phyloP scores from a whole-genome alignment of 2,888 invertebrate genomes.

The Limnephilus rhombicus region DNA sequence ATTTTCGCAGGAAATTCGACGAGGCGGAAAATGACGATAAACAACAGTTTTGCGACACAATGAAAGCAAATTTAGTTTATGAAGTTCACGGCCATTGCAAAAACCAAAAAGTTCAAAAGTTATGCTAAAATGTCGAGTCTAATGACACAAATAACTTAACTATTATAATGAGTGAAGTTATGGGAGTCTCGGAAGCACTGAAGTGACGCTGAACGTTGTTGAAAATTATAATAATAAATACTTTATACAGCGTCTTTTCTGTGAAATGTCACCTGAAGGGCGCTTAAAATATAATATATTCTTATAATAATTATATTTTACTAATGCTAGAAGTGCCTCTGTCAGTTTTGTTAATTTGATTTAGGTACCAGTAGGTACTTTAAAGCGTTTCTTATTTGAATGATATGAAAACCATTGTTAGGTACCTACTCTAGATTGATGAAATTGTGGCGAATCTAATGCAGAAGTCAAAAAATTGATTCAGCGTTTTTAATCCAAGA shows the following conservation, averaged over 20 bases:
- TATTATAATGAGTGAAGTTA: not conserved
- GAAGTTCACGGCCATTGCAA: not conserved
- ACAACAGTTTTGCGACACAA: not conserved
- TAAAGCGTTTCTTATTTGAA: no score
- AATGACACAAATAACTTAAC: not conserved
- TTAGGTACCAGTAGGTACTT: no score
- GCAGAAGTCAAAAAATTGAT: no score
- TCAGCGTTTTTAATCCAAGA: no score
- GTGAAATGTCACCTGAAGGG: not conserved
- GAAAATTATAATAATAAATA: not conserved
- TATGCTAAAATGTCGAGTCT: not conserved
- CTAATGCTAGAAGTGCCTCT: no score
- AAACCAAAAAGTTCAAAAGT: conserved; percentile 1
- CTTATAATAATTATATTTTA: no score
- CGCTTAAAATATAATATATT: not conserved
- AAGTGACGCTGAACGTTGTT: not conserved
- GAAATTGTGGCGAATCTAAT: no score
- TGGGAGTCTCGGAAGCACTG: not conserved
- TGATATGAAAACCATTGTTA: no score
- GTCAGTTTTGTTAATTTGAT: no score
- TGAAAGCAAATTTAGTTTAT: conserved; percentile 1
- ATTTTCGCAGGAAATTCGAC: not conserved
- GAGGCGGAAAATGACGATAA: not conserved
- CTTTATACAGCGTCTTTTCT: not conserved
- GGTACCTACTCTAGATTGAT: no score